Evolutionary conservation across 2,888 invertebrate species (phyloP).

Genomic region (Balanococcus diminutus): DNA sequence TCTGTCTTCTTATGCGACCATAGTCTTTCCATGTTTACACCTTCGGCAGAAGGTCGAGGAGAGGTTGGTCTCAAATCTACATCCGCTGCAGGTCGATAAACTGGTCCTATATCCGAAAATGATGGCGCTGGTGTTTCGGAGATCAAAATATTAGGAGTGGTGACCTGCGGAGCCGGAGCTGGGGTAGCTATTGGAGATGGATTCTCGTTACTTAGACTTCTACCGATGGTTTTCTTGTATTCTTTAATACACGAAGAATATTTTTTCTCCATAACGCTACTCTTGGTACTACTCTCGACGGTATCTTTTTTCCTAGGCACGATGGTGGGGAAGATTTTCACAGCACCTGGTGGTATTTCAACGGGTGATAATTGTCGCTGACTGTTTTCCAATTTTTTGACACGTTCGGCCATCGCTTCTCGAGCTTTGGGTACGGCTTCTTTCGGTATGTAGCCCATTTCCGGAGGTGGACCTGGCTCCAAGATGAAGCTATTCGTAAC

Average conservation of each 20-base stretch:
- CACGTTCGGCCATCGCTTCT: constrained; percentile 67
- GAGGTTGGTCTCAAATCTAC: constrained; percentile 62
- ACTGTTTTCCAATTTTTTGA: constrained; percentile 68
- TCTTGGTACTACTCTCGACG: neutral
- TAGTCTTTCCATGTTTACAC: constrained; percentile 71
- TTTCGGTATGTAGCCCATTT: constrained; percentile 70
- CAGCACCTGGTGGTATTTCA: constrained; percentile 68
- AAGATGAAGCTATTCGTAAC: constrained; percentile 61
- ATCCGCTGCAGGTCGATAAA: constrained; percentile 61
- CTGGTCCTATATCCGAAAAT: constrained; percentile 58
- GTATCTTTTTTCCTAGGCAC: constrained; percentile 48
- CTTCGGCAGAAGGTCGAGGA: constrained; percentile 70
- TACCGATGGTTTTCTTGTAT: constrained; percentile 42
- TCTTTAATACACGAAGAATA: constrained; percentile 51
- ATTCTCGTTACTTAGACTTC: constrained; percentile 1
- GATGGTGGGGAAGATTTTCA: constrained; percentile 63
- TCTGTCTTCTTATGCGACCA: constrained; percentile 64
- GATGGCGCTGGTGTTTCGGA: neutral
- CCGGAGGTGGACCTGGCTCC: constrained; percentile 73
- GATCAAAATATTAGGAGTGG: constrained; percentile 28
- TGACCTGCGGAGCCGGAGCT: neutral
- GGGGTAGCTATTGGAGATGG: neutral
- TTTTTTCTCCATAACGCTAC: constrained; percentile 21
- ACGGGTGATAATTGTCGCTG: constrained; percentile 64
- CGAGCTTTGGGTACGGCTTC: constrained; percentile 62